These are phyloP conservation scores for Ophion costatus DNA, from an alignment of 2,888 invertebrate genomes.

Conservation along the genomic window DNA sequence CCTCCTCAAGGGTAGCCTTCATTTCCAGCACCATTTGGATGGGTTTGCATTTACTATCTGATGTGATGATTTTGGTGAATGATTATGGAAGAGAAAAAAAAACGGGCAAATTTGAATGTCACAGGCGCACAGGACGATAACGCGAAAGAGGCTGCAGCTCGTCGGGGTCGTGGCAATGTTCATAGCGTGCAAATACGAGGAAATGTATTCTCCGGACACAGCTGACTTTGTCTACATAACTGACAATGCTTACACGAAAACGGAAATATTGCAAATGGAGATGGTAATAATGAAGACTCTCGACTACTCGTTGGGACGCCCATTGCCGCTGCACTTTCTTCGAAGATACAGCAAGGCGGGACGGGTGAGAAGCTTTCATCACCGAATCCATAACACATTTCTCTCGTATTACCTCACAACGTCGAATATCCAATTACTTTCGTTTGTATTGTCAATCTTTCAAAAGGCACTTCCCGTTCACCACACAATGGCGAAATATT, in stretches of 20 bases:
- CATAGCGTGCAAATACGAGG: conserved; percentile 97
- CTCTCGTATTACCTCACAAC: neutral
- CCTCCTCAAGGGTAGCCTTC: too few species aligned
- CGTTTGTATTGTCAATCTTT: neutral
- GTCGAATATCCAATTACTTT: neutral
- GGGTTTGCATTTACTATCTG: too few species aligned
- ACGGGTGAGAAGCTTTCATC: conserved; percentile 75
- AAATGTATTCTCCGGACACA: conserved; percentile 94
- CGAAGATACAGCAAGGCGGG: conserved; percentile 89
- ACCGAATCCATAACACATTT: conserved; percentile 3
- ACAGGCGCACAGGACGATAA: conserved; percentile 87
- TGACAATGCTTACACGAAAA: conserved; percentile 92
- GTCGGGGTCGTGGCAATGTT: conserved; percentile 96
- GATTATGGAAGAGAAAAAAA: too few species aligned
- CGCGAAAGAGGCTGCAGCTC: conserved; percentile 91
- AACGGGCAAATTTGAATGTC: conserved; percentile 67
- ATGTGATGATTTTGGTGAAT: too few species aligned
- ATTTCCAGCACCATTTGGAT: too few species aligned
- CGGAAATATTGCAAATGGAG: conserved; percentile 94
- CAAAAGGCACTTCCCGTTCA: conserved; percentile 86
- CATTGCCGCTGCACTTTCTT: conserved; percentile 95
- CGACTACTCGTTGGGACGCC: conserved; percentile 92
- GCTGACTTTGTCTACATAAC: conserved; percentile 96
- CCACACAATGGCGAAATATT: conserved; percentile 95
- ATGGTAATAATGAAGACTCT: conserved; percentile 90